These are phyloP conservation scores for Achatina immaculata DNA, from an alignment of 1,140 invertebrate genomes.

Conservation along the genomic window DNA sequence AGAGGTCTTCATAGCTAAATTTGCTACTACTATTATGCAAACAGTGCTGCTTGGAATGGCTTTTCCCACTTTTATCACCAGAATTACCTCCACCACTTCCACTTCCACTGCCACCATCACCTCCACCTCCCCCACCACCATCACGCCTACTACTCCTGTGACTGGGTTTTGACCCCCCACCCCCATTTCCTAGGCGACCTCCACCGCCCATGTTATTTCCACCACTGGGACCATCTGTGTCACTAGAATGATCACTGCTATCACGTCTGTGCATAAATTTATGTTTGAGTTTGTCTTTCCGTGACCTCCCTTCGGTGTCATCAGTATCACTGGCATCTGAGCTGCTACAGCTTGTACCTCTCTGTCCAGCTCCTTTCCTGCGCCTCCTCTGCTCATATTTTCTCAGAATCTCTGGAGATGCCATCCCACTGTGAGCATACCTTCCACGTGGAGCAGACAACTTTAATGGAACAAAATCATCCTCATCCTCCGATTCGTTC, in stretches of 20 bases:
- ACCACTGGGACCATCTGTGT: constrained; percentile 64
- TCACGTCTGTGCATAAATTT: constrained; percentile 67
- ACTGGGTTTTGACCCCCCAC: constrained; percentile 22
- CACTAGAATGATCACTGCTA: constrained; percentile 71
- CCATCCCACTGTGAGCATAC: constrained; percentile 45
- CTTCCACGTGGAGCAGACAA: constrained; percentile 49
- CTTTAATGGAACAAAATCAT: constrained; percentile 61
- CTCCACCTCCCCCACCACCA: constrained; percentile 28
- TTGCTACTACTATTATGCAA: constrained; percentile 11
- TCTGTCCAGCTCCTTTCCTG: constrained; percentile 80
- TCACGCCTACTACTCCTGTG: constrained; percentile 34
- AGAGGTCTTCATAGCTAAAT: constrained; percentile 12
- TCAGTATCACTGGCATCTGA: constrained; percentile 90
- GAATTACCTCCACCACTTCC: constrained; percentile 22
- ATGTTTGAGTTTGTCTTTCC: constrained; percentile 80
- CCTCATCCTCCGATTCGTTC: constrained; percentile 72
- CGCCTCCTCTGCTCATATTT: constrained; percentile 76
- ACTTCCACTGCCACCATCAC: constrained; percentile 36
- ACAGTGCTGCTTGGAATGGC: constrained; percentile 30
- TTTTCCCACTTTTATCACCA: constrained; percentile 43
- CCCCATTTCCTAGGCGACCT: constrained; percentile 42
- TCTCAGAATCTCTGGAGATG: constrained; percentile 70
- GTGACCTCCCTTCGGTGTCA: constrained; percentile 86
- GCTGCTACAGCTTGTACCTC: constrained; percentile 88
- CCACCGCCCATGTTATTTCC: constrained; percentile 51